Conservation (phyloP, 2,113 vertebrate species). For the Sarotherodon lohbergeri region DNA sequence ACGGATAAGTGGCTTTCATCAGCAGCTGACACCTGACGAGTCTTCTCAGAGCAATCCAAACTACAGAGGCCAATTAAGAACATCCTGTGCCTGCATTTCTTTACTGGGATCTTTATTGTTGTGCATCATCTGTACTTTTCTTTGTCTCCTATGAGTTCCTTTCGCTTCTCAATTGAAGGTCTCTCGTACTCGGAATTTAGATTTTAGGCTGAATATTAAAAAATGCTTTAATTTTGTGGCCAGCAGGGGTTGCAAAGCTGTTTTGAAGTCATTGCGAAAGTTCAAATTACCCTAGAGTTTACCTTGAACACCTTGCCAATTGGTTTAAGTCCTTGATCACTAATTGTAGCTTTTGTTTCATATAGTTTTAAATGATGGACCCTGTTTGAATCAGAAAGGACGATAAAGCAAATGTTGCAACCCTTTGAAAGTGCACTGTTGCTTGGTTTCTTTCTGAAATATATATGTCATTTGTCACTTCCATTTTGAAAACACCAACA, state of each 20-base stretch:
- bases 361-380: accelerated
- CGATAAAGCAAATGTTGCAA: not conserved
- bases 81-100: not conserved
- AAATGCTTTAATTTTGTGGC: not conserved
- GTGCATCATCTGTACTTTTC: not conserved
- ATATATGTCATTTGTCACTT: not conserved
- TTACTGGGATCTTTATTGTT: not conserved
- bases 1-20: slow-evolving; percentile 21
- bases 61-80: not conserved
- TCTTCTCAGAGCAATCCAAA: not conserved
- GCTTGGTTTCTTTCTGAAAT: not conserved
- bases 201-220: not conserved
- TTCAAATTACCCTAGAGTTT: not conserved
- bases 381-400: not conserved
- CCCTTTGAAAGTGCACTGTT: not conserved
- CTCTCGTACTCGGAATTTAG: not conserved
- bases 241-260: not conserved
- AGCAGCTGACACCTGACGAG: slow-evolving; percentile 29
- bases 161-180: not conserved
- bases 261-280: not conserved
- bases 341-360: not conserved
- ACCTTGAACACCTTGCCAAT: not conserved
- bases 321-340: not conserved
- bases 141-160: not conserved
- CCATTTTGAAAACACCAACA: not conserved